phyloP scores from a whole-genome alignment of 2,888 invertebrate species.

The Cantharis rustica region DNA sequence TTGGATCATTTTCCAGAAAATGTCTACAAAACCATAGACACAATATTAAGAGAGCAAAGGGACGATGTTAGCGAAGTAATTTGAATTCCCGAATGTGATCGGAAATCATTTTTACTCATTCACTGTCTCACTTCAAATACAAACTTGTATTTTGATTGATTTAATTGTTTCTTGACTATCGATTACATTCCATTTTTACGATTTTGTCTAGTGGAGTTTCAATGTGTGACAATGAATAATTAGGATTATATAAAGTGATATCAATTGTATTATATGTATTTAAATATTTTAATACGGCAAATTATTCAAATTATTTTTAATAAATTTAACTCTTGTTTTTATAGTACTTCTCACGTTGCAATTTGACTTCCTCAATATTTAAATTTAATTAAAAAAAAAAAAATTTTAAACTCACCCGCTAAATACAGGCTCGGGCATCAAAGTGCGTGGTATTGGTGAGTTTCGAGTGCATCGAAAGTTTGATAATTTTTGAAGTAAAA shows the following conservation, averaged over 20 bases:
- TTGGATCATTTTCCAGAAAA: conserved; percentile 85
- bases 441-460: too few species aligned
- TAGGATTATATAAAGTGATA: not conserved
- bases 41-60: conserved; percentile 62
- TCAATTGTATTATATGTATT: conserved; percentile 11
- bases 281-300: conserved; percentile 26
- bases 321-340: conserved; percentile 13
- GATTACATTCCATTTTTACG: not conserved
- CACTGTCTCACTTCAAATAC: not conserved
- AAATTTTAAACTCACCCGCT: too few species aligned
- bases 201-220: not conserved
- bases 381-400: too few species aligned
- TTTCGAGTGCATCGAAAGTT: too few species aligned
- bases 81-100: not conserved
- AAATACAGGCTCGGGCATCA: too few species aligned
- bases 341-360: too few species aligned
- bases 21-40: conserved; percentile 71
- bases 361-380: too few species aligned
- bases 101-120: not conserved
- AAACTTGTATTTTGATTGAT: not conserved
- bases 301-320: conserved; percentile 20
- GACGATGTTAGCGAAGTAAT: conserved; percentile 49
- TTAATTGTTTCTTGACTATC: not conserved
- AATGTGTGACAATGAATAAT: not conserved
- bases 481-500: too few species aligned